Evolutionary conservation across 2,797 vertebrate genomes (phyloP), one percentile per base, ranked within the genome.

Genomic region (Hephaestus fuliginosus): DNA sequence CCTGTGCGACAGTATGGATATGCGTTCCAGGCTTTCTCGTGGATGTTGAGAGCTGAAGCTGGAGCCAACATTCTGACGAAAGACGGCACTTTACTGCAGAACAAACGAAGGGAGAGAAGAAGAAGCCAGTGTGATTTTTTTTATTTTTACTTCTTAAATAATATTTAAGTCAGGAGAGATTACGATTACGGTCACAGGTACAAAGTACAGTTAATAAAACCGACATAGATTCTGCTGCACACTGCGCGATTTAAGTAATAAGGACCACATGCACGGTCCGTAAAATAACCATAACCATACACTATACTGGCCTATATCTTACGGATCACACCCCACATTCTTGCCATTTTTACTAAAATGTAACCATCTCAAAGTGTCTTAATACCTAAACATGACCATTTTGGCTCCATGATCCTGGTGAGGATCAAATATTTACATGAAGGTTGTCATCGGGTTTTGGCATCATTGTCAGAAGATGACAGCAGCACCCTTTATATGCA

Each of bases 21-120:
- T 30, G 98, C 98, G 46, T 99, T 99, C 98, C 98, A 99, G 14
- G 98, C 98, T 93, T 99, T 98, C 95, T 99, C 98, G 1, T 99
- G 98, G 83, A 99, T 97, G 91, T 98, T 99, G 84, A 99, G 96
- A 87, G 98, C 97, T 86, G 97, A 97, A 85, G 97, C 91, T 13
- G 98, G 98, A 84, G 97, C 98, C 95, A 99, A 92, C 96, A 99
- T 97, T 93, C 97, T 95, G 86, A 99, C 97, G 87, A 98, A 99
- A 0, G 95, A 93, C 36, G 98, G 98, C 76, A 99, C 98, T 96
- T 99, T 99, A 97, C 98, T 99, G 88, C 56, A 94, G 58, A 65
- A 48, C 3, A 77, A 22, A 36, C 44, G 39, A 76, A 18, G 1
- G 13, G 66, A 43, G 13, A 76, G 18, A 33, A 64, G 14, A 53